Base-by-base conservation (phyloP, 2,888 invertebrate genomes). In the Chrysina gloriosa region DNA sequence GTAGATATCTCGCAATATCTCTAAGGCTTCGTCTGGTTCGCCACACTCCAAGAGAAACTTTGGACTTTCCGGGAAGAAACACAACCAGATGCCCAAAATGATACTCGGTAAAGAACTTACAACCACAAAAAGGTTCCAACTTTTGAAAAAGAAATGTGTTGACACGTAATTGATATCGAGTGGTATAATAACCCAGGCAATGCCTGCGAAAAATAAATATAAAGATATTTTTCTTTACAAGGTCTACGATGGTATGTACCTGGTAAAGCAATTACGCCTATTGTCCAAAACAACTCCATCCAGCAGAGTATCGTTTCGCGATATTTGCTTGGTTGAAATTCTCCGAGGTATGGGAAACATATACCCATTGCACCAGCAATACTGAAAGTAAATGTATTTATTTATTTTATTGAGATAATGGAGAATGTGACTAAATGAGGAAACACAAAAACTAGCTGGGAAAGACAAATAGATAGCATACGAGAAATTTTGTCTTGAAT, bases 271-370 rank as follows among this genome's bases (percentile, higher is more conserved):
- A 93, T 92, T 63, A 93, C 91, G 70, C 93, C 93, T 50, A 92
- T 82, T 31, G 92, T 92, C 93, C 93, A 93, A 84, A 93, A 93
- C 84, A 93, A 86, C 85, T 93, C 93, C 92, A 93, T 92, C 92
- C 92, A 92, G 83, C 92, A 92, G 69, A 93, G 86, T 78, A 92
- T 91, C 76, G 90, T 92, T 81, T 93, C 93, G 79, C 93, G 87
- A 83, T 91, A 90, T 82, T 90, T 90, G 66, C 91, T 90, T 42
- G 90, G 90, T 78, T 93, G 93, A 83, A 93, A 93, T 84, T 93
- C 93, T 71, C 93, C 92, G 75, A 93, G 84, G 83, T 93, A 93
- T 0, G 93, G 92, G 83, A 93, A 93, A 76, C 91, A 91, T 77
- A 93, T 91, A 76, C 92, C 92, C 90, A 93, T 92, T 65, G 92